These are phyloP conservation scores for Chaitophorus viminalis DNA, from an alignment of 2,888 invertebrate genomes.

Conservation along the genomic window DNA sequence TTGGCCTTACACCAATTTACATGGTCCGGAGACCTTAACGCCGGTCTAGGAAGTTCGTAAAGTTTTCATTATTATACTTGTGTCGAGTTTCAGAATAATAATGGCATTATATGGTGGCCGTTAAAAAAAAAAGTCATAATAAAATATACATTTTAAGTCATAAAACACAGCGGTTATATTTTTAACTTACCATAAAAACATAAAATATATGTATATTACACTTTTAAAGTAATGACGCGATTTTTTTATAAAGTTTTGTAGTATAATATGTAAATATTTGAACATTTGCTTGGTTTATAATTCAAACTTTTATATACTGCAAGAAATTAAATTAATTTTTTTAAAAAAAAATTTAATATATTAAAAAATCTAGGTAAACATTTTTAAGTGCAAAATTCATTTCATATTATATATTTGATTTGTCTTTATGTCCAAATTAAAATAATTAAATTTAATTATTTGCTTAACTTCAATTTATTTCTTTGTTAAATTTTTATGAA, in stretches of 20 bases:
- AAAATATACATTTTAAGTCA: background rate
- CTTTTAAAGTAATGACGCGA: too few species aligned
- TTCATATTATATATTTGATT: background rate
- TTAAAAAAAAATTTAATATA: background rate
- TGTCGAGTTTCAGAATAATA: too few species aligned
- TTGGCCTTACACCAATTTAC: too few species aligned
- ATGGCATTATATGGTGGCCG: too few species aligned
- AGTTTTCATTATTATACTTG: background rate
- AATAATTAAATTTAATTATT: too few species aligned
- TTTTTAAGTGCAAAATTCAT: background rate
- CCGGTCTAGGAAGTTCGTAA: background rate
- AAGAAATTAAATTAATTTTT: background rate
- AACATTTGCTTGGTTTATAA: background rate
- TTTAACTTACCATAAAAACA: background rate
- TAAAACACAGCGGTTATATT: background rate
- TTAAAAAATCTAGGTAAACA: background rate
- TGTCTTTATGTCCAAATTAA: too few species aligned
- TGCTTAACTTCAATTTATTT: too few species aligned
- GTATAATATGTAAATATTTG: background rate
- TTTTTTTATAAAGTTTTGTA: background rate
- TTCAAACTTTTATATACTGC: background rate
- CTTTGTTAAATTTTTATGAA: too few species aligned
- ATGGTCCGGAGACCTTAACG: slow-evolving; percentile 15
- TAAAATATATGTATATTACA: too few species aligned
- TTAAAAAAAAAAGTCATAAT: background rate